A percentile compares a stretch with the other conserved stretches of the same genome.
Evolutionary conservation across 2,888 invertebrate genomes (phyloP).

Genomic region (Stictocephala bisonia): DNA sequence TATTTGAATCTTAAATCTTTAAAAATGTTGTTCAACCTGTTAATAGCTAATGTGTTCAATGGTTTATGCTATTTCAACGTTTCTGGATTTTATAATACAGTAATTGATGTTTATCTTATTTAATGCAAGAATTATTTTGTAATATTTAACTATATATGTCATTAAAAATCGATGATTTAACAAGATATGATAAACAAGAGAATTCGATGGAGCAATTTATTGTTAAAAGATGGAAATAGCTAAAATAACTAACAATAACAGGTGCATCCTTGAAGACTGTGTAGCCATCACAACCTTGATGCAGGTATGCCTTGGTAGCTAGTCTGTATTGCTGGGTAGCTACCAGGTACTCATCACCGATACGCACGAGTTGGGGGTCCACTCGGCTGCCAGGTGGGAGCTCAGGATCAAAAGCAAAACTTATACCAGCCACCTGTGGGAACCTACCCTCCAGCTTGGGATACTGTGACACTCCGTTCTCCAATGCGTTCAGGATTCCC

Average conservation of each 20-base stretch:
- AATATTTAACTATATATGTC: too few relatives aligned
- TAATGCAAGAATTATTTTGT: too few relatives aligned
- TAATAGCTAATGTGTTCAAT: too few relatives aligned
- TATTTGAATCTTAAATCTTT: too few relatives aligned
- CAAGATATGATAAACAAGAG: too few relatives aligned
- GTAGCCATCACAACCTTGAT: constrained; percentile 87
- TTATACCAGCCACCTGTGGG: constrained; percentile 84
- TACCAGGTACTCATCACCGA: constrained; percentile 87
- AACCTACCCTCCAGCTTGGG: constrained; percentile 91
- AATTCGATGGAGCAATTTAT: too few relatives aligned
- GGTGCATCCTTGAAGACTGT: constrained; percentile 79
- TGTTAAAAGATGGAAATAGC: constrained; percentile 20
- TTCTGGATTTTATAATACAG: too few relatives aligned
- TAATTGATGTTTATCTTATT: too few relatives aligned
- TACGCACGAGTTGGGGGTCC: constrained; percentile 77
- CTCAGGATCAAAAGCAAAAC: constrained; percentile 80
- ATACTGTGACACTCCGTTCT: constrained; percentile 87
- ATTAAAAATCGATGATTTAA: too few relatives aligned
- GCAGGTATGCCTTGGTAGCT: constrained; percentile 85
- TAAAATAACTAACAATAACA: constrained; percentile 74
- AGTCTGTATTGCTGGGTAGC: constrained; percentile 76
- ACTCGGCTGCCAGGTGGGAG: constrained; percentile 77
- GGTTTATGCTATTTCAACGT: too few relatives aligned
- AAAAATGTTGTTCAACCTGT: too few relatives aligned
- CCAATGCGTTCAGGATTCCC: constrained; percentile 77